A percentile compares a stretch with the other conserved stretches of the same genome.
phyloP scores from a whole-genome alignment of 1,140 invertebrate genomes.

The Pectinophora gossypiella region DNA sequence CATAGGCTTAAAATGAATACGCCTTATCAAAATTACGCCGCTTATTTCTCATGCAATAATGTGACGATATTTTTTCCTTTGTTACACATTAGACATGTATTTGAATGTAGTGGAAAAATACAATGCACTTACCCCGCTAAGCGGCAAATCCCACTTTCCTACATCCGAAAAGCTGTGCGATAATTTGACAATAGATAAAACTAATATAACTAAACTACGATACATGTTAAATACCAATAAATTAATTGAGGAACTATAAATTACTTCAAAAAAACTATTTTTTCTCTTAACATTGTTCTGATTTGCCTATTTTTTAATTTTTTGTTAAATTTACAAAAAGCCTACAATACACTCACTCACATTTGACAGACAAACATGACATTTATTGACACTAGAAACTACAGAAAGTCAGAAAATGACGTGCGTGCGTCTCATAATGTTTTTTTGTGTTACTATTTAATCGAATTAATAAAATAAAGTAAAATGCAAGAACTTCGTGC shows the following conservation, averaged over 20 bases:
- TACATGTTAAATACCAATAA: not conserved
- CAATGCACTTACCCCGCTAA: slow-evolving; percentile 48
- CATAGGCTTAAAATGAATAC: too few species aligned
- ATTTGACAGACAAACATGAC: not conserved
- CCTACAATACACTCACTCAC: too few species aligned
- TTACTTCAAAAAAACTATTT: not conserved
- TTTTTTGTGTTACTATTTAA: too few species aligned
- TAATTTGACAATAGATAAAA: slow-evolving; percentile 40
- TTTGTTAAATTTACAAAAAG: not conserved
- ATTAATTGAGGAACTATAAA: not conserved
- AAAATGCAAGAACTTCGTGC: too few species aligned
- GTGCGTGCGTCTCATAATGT: not conserved
- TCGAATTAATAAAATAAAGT: too few species aligned
- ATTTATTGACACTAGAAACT: not conserved
- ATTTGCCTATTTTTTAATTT: not conserved
- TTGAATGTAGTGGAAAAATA: not conserved
- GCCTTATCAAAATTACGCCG: too few species aligned
- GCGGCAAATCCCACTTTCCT: slow-evolving; percentile 64
- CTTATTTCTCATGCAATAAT: too few species aligned
- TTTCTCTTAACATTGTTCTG: not conserved
- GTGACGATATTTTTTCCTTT: too few species aligned
- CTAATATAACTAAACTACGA: slow-evolving; percentile 32
- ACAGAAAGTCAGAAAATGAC: not conserved
- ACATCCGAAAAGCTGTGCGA: slow-evolving; percentile 61
- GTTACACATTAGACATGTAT: too few species aligned